Percentiles rank a stretch among this genome's conserved stretches.
Conservation (phyloP, 2,888 invertebrate species). For the Aspidapion aeneum region DNA sequence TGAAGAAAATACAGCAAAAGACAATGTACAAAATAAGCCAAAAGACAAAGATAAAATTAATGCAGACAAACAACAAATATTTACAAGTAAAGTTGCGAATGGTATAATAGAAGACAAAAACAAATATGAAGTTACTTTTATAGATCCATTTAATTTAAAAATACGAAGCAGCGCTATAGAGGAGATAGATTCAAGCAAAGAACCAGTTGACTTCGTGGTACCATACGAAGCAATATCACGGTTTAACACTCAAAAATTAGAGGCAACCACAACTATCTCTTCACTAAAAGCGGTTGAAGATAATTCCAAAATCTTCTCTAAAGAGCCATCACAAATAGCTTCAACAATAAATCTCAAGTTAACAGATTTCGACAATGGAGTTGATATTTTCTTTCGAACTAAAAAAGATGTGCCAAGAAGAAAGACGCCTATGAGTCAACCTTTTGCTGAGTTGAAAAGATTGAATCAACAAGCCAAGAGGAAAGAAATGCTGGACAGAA, state of each 20-base stretch:
- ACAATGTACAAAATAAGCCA: background rate
- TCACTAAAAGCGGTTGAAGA: background rate
- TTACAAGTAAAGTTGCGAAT: no score
- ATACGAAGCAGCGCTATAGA: background rate
- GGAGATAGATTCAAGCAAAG: background rate
- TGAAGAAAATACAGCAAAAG: background rate
- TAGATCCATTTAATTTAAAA: background rate
- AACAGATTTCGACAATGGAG: background rate
- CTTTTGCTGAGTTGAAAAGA: background rate
- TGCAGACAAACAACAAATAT: background rate
- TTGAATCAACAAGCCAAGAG: background rate
- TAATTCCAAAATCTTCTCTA: background rate
- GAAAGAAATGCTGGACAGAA: background rate
- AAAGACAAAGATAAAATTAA: background rate
- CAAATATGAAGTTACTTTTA: background rate
- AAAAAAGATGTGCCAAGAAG: background rate
- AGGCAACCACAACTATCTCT: background rate
- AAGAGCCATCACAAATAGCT: background rate
- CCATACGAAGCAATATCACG: background rate
- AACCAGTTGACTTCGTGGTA: background rate
- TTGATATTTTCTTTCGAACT: background rate
- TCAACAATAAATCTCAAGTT: background rate
- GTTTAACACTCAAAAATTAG: background rate
- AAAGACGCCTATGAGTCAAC: background rate
- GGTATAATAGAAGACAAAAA: background rate